Percentiles rank a stretch among this genome's conserved stretches.
phyloP scores from a whole-genome alignment of 2,888 invertebrate genomes.

The Plemyria rubiginata region DNA sequence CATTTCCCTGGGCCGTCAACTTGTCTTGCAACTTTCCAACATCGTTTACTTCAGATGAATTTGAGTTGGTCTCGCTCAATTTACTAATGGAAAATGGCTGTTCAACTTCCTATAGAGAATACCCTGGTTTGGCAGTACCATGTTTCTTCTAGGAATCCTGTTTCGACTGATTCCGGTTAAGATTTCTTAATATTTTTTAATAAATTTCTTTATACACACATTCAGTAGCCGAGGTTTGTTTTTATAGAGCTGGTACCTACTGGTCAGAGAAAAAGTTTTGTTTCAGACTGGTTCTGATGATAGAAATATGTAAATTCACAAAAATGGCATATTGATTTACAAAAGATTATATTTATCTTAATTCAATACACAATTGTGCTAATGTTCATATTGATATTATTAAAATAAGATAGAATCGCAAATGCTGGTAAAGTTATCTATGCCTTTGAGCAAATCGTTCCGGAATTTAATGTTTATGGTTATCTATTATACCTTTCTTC shows the following conservation, averaged over 20 bases:
- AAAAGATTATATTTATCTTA: background rate
- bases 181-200: background rate
- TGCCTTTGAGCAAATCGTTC: background rate
- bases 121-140: background rate
- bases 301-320: background rate
- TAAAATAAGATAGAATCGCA: too few relatives aligned
- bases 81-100: constrained; percentile 24
- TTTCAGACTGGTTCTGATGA: constrained; percentile 18
- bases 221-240: too few relatives aligned
- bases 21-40: constrained; percentile 76
- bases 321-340: background rate
- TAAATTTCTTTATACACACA: too few relatives aligned
- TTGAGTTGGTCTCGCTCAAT: constrained; percentile 32
- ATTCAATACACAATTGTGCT: too few relatives aligned
- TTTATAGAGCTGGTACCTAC: too few relatives aligned
- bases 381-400: too few relatives aligned
- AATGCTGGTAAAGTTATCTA: too few relatives aligned
- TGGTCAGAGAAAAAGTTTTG: constrained; percentile 20
- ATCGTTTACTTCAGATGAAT: constrained; percentile 37
- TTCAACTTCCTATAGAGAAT: constrained; percentile 12
- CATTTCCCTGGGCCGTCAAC: constrained; percentile 64
- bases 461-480: background rate
- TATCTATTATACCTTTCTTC: background rate
- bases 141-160: background rate
- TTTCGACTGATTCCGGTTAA: constrained; percentile 1